A percentile compares a stretch with the other conserved stretches of the same genome.
Conservation (phyloP, 2,797 vertebrate genomes). For the Etheostoma nigrum region DNA sequence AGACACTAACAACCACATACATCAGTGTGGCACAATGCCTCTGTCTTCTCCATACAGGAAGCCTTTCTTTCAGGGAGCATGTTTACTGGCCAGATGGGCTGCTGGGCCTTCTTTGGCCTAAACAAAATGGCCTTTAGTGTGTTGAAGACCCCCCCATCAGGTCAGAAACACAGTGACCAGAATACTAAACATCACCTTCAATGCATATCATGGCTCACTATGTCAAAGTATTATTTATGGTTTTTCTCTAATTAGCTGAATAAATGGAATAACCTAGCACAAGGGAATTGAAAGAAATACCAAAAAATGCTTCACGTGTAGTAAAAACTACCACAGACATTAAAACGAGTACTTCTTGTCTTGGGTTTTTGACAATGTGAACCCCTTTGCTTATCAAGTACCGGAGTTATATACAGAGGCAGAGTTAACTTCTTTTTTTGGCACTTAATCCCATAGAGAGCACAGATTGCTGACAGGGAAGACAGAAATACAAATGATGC, state of each 20-base stretch:
- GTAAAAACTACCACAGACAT: constrained; percentile 16
- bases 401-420: constrained; percentile 37
- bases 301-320: constrained; percentile 41
- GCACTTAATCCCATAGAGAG: constrained; percentile 40
- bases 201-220: constrained; percentile 43
- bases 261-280: not conserved
- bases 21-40: constrained; percentile 69
- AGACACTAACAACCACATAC: constrained; percentile 48
- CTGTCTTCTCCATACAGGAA: constrained; percentile 76
- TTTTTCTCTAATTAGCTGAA: constrained; percentile 25
- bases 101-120: constrained; percentile 65
- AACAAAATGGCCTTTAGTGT: constrained; percentile 80
- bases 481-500: constrained; percentile 51
- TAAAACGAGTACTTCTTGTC: constrained; percentile 27
- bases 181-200: constrained; percentile 76
- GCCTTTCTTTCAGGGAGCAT: constrained; percentile 72
- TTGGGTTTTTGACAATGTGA: constrained; percentile 26
- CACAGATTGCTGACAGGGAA: constrained; percentile 43
- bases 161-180: constrained; percentile 69
- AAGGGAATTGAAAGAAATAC: constrained; percentile 15
- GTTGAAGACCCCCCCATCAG: constrained; percentile 67
- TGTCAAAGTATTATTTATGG: constrained; percentile 25
- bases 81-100: constrained; percentile 78
- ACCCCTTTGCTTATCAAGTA: constrained; percentile 30
- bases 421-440: constrained; percentile 56